Conservation (phyloP, 2,888 invertebrate species). For the Aromia moschata region DNA sequence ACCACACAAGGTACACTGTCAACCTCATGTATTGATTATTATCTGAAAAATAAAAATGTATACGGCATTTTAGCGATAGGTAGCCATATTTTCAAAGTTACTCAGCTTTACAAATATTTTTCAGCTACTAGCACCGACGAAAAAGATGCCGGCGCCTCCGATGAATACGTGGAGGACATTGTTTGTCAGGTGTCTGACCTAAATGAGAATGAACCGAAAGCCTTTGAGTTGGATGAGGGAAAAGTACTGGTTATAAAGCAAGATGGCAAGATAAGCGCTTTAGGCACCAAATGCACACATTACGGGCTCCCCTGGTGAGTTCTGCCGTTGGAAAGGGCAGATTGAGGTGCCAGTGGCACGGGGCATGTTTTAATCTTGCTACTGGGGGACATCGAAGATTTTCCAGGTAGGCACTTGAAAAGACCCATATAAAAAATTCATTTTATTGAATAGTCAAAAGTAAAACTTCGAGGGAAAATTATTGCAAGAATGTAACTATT, state of each 20-base stretch:
- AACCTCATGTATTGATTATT: constrained; percentile 1
- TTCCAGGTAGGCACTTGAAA: constrained; percentile 86
- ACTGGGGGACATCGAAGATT: constrained; percentile 98
- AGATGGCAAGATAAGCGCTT: constrained; percentile 81
- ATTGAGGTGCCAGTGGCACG: constrained; percentile 95
- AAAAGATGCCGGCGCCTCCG: too few relatives aligned
- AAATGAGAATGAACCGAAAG: constrained; percentile 83
- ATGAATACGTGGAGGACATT: constrained; percentile 75
- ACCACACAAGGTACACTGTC: too few relatives aligned
- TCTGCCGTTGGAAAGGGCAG: constrained; percentile 86
- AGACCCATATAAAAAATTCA: too few relatives aligned
- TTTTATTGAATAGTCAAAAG: too few relatives aligned
- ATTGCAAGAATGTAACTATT: too few relatives aligned
- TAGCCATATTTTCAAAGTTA: constrained; percentile 3
- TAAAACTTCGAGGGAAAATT: too few relatives aligned
- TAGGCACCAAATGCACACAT: constrained; percentile 93
- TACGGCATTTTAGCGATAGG: constrained; percentile 5
- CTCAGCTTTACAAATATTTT: constrained; percentile 16
- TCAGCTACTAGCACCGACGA: constrained; percentile 7
- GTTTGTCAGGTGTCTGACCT: constrained; percentile 78
- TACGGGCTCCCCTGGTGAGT: constrained; percentile 89
- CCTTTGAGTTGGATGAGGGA: constrained; percentile 74
- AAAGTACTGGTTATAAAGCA: constrained; percentile 88
- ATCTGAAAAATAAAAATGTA: constrained; percentile 15
- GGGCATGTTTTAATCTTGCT: constrained; percentile 89